A percentile compares a stretch with the other conserved stretches of the same genome.
Conservation (phyloP, 2,797 vertebrate genomes). For the Danio choprae region DNA sequence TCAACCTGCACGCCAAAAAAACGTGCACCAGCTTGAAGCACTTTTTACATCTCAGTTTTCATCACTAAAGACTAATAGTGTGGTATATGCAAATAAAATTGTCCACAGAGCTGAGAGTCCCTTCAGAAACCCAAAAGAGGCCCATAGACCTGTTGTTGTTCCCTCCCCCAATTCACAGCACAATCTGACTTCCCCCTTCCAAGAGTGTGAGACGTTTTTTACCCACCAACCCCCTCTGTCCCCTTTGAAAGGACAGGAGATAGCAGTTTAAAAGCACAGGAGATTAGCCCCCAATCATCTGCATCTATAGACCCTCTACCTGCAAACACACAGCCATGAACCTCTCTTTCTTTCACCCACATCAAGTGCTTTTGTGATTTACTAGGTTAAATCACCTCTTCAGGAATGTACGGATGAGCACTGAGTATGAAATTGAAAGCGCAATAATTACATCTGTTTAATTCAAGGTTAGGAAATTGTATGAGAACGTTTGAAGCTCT, state of each 20-base stretch:
- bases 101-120: conserved; percentile 46
- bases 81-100: neutral
- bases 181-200: conserved; percentile 74
- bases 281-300: conserved; percentile 79
- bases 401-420: conserved; percentile 12
- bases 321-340: conserved; percentile 73
- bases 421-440: conserved; percentile 5
- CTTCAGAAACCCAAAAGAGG: conserved; percentile 73
- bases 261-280: conserved; percentile 81
- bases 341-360: conserved; percentile 48
- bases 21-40: neutral
- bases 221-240: conserved; percentile 70
- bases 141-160: conserved; percentile 77
- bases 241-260: conserved; percentile 82
- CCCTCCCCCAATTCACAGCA: conserved; percentile 80
- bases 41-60: neutral
- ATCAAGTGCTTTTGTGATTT: conserved; percentile 31
- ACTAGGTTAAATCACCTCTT: conserved; percentile 29
- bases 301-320: conserved; percentile 79
- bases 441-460: conserved; percentile 12
- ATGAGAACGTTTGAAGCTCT: neutral
- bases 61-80: neutral
- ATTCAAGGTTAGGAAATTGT: conserved; percentile 15
- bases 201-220: conserved; percentile 74
- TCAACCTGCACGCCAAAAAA: neutral